These are phyloP conservation scores for Acrobasis repandana DNA, from an alignment of 2,888 invertebrate species.

Conservation along the genomic window DNA sequence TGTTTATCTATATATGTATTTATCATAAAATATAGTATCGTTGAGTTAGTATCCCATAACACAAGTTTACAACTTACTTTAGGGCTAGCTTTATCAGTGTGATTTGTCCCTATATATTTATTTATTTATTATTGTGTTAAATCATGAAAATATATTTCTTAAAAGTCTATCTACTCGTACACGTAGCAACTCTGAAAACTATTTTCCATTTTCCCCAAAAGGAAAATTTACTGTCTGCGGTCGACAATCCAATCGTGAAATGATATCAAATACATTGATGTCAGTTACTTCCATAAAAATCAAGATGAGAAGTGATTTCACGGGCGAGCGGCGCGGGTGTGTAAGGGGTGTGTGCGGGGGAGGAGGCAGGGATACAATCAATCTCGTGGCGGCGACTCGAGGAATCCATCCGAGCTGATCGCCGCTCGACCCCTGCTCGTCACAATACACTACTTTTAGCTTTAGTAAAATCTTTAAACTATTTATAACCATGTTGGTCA, in stretches of 20 bases:
- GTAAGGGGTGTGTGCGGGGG: neutral
- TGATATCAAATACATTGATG: constrained; percentile 19
- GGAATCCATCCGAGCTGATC: constrained; percentile 10
- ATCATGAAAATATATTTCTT: neutral
- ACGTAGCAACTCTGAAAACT: neutral
- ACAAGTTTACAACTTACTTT: too few relatives aligned
- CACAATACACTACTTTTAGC: neutral
- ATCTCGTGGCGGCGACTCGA: constrained; percentile 11
- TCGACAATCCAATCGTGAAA: constrained; percentile 10
- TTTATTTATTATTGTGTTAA: too few relatives aligned
- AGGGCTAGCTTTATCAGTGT: too few relatives aligned
- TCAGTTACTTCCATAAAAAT: constrained; percentile 12
- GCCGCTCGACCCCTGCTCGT: neutral
- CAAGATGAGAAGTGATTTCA: constrained; percentile 11
- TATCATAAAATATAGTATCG: too few relatives aligned
- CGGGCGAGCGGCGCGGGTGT: neutral
- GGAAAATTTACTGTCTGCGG: neutral
- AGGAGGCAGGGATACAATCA: neutral
- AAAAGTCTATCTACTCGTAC: neutral
- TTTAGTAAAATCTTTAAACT: neutral
- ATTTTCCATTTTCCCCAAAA: neutral
- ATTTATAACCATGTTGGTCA: too few relatives aligned
- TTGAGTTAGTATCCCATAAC: too few relatives aligned
- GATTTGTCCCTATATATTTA: too few relatives aligned
- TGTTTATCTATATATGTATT: too few relatives aligned